phyloP scores from a whole-genome alignment of 2,113 vertebrate genomes.

The Zapus hudsonius region DNA sequence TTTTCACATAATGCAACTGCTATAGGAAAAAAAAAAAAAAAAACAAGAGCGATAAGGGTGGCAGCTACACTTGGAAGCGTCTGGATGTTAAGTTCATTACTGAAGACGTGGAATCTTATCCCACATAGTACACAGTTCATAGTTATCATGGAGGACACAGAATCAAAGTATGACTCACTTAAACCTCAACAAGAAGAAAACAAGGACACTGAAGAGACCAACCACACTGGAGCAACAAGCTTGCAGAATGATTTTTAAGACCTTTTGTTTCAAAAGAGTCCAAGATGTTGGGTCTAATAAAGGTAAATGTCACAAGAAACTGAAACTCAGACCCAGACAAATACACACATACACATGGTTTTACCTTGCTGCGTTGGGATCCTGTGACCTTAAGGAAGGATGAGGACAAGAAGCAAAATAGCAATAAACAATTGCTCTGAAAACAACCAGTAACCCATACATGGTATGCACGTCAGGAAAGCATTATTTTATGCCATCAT shows the following conservation, averaged over 20 bases:
- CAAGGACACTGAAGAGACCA: conserved; percentile 53
- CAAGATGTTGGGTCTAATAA: conserved; percentile 87
- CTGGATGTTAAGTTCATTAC: neutral
- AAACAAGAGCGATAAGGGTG: neutral
- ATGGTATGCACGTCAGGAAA: conserved; percentile 65
- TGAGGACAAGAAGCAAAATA: conserved; percentile 89
- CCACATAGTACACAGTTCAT: neutral
- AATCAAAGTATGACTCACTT: conserved; percentile 45
- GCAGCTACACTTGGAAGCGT: neutral
- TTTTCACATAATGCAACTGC: neutral
- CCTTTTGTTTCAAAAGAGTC: conserved; percentile 72
- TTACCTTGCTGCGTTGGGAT: conserved; percentile 91
- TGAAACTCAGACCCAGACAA: conserved; percentile 87
- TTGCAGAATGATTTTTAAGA: conserved; percentile 61
- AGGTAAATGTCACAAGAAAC: conserved; percentile 84
- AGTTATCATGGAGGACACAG: neutral
- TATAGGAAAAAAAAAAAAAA: neutral
- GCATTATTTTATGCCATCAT: neutral
- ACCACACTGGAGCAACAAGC: conserved; percentile 56
- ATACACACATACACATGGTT: conserved; percentile 86
- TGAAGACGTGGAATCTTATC: neutral
- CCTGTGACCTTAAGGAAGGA: conserved; percentile 90
- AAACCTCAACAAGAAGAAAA: conserved; percentile 58
- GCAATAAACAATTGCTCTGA: conserved; percentile 86
- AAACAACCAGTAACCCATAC: conserved; percentile 80